Evolutionary conservation across 2,888 invertebrate species (phyloP), one percentile per base, ranked within the genome.

Genomic region (Aplocera efformata): DNA sequence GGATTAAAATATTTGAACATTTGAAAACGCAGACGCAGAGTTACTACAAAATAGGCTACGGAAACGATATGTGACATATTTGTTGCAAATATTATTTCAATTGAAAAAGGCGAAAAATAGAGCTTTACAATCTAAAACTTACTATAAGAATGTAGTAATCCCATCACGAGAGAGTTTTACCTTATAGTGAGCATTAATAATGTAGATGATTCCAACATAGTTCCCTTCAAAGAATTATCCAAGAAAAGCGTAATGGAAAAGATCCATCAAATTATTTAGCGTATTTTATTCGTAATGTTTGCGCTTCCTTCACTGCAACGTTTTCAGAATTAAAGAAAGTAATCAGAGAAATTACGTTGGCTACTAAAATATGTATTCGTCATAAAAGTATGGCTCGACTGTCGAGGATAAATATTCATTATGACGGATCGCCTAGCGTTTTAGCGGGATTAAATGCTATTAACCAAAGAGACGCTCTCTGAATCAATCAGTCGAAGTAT

Each of bases 291-390:
- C 64, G 63, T 69, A 69, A 69, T 77, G 72, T 80, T 75, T 78
- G 76, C 78, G 67, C 62, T 72, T 71, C 62, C 67, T 72, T 71
- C 76, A 80, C 79, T 85, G 82, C 75, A 56, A 63, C 67, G 74
- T 82, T 83, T 79, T 75, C 73, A 77, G 70, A 81, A 86, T 86
- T 86, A 85, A 84, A 84, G 83, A 83, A 85, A 80, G 85, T 79
- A 84, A 88, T 88, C 86, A 88, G 81, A 76, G 75, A 60, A 79
- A 88, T 86, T 84, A 88, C 84, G 74, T 49, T 46, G 69, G 80
- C 84, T 84, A 85, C 85, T 86, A 82, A 86, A 88, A 86, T 85
- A 88, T 88, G 86, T 85, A 88, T 85, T 72, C 83, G 81, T 83
- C 83, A 81, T 85, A 85, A 86, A 86, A 85, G 84, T 86, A 82